phyloP scores from a whole-genome alignment of 2,888 invertebrate species.

The Leptopilina myrica region DNA sequence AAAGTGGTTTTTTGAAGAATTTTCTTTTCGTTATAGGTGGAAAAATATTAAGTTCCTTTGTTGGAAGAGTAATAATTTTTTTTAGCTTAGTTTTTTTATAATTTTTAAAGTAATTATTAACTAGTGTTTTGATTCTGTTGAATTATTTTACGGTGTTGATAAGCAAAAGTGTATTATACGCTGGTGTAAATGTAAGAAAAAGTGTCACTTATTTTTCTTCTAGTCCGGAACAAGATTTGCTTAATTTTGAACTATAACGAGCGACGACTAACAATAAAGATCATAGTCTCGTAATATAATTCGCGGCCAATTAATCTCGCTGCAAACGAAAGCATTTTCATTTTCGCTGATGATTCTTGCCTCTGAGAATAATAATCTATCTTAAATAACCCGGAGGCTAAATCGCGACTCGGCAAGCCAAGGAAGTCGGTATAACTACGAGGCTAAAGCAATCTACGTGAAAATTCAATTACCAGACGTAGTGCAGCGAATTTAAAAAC shows the following conservation, averaged over 20 bases:
- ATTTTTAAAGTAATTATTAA: no score
- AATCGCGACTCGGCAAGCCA: conserved; percentile 59
- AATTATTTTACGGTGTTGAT: no score
- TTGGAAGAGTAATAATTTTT: no score
- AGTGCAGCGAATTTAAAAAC: conserved; percentile 71
- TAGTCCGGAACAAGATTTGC: neutral
- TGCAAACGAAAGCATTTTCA: conserved; percentile 74
- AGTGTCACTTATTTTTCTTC: neutral
- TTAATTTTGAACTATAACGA: conserved; percentile 30
- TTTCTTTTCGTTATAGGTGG: no score
- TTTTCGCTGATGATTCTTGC: conserved; percentile 71
- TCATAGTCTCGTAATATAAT: conserved; percentile 60
- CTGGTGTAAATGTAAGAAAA: neutral
- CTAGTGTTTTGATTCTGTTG: no score
- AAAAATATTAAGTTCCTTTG: no score
- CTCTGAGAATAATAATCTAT: conserved; percentile 73
- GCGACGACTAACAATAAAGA: conserved; percentile 20
- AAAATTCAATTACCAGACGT: conserved; percentile 73
- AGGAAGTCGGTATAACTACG: conserved; percentile 60
- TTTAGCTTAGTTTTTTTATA: no score
- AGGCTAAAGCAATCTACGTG: conserved; percentile 71
- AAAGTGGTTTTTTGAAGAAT: no score
- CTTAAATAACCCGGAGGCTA: conserved; percentile 74
- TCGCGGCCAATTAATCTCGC: conserved; percentile 68
- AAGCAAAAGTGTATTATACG: neutral